Base-by-base conservation (phyloP, 2,888 invertebrate species). In the Branchinecta sandiegonensis region DNA sequence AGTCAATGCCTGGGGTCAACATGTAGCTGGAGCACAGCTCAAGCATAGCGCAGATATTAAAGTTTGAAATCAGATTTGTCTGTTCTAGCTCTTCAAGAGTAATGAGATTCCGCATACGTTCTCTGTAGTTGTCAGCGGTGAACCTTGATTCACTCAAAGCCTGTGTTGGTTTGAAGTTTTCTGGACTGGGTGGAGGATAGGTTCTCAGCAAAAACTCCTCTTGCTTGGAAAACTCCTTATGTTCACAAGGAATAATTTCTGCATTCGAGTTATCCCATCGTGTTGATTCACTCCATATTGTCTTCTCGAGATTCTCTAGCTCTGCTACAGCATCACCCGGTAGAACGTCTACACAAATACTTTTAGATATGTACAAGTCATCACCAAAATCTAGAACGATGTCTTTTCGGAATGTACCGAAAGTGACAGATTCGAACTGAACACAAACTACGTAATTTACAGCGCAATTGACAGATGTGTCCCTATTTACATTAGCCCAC, bases 11-110 rank as follows among this genome's bases (percentile, higher is more conserved):
- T 1, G 79, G 78, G 70, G 86, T 83, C 56, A 89, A 77, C 72
- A 88, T 80, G 74, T 89, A 90, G 71, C 84, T 83, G 66, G 84
- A 81, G 3, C 84, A 83, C 47, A 88, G 77, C 69, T 83, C 82
- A 66, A 88, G 76, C 70, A 82, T 80, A 0, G 85, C 82, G 65
- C 82, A 82, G 66, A 87, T 80, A 77, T 88, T 88, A 75, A 84
- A 88, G 69, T 85, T 81, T 0, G 86, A 75, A 66, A 81, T 78
- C 76, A 85, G 84, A 74, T 86, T 85, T 72, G 82, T 82, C 72
- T 88, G 83, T 6, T 88, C 87, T 77, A 89, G 83, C 78, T 90
- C 89, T 77, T 90, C 90, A 46, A 89, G 83, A 72, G 83, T 84
- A 4, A 90, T 79, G 74, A 90, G 77, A 74, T 88, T 87, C 74